A percentile compares a stretch with the other conserved stretches of the same genome.
These are phyloP conservation scores for Neoscelio sp. DNA, from an alignment of 2,888 invertebrate genomes.

Conservation along the genomic window DNA sequence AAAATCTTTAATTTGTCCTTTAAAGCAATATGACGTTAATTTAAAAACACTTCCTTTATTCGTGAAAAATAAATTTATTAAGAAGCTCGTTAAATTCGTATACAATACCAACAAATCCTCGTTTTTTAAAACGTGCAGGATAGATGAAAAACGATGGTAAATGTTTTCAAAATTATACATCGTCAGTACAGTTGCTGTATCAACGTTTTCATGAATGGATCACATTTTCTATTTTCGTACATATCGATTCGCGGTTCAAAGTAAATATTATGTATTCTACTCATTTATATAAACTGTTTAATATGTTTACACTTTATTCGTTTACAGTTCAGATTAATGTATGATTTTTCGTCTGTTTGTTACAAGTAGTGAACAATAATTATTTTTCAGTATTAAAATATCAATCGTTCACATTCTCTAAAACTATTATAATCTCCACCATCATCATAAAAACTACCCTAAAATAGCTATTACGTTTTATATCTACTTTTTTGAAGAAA, in stretches of 20 bases:
- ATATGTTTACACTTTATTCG: neutral
- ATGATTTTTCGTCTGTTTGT: too few species aligned
- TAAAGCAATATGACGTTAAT: too few species aligned
- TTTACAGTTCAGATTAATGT: neutral
- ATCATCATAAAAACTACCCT: too few species aligned
- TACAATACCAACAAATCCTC: neutral
- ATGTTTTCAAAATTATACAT: conserved; percentile 16
- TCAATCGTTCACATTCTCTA: too few species aligned
- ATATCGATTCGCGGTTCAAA: conserved; percentile 1
- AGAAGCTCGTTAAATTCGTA: conserved; percentile 7
- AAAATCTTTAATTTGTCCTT: too few species aligned
- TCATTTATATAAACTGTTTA: neutral
- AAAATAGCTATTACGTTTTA: too few species aligned
- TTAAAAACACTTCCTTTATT: too few species aligned
- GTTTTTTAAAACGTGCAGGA: neutral
- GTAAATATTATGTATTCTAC: conserved; percentile 6
- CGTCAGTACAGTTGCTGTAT: conserved; percentile 12
- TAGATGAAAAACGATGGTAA: conserved; percentile 7
- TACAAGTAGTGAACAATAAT: too few species aligned
- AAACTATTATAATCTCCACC: too few species aligned
- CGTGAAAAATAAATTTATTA: neutral
- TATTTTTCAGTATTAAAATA: too few species aligned
- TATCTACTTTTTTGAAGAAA: too few species aligned
- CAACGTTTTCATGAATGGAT: too few species aligned
- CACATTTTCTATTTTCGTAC: conserved; percentile 19